phyloP scores from a whole-genome alignment of 2,888 invertebrate genomes.

The Homarus gammarus region DNA sequence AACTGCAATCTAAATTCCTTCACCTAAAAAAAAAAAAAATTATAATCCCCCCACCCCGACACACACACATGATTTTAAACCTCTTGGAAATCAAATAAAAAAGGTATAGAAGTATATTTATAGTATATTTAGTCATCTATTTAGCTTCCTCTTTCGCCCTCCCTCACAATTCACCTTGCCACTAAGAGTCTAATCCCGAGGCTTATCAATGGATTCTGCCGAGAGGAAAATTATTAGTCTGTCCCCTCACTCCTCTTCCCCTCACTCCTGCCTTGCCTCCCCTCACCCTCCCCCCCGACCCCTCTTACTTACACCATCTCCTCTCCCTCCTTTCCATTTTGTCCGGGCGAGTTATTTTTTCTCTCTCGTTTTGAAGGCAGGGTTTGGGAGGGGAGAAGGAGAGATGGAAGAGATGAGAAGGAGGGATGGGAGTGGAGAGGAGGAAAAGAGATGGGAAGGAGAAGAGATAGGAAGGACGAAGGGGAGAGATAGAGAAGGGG shows the following conservation, averaged over 20 bases:
- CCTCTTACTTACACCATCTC: not conserved
- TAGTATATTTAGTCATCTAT: not conserved
- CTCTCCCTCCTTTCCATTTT: no score
- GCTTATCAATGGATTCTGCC: constrained; percentile 20
- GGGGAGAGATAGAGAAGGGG: not conserved
- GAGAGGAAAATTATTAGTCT: constrained; percentile 40
- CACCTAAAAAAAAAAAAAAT: no score
- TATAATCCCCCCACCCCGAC: no score
- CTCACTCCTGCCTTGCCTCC: not conserved
- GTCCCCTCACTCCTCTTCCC: not conserved
- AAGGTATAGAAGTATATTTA: not conserved
- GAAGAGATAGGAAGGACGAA: not conserved
- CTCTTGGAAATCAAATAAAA: not conserved
- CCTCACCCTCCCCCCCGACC: not conserved
- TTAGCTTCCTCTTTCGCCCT: no score
- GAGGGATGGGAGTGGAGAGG: not conserved
- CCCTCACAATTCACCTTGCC: constrained; percentile 21
- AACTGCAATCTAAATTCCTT: constrained; percentile 11
- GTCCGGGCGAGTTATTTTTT: no score
- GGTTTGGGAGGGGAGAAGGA: not conserved
- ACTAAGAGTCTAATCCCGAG: constrained; percentile 8
- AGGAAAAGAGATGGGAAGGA: not conserved
- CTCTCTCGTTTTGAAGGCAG: no score
- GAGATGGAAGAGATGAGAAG: not conserved
- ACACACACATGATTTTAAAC: not conserved